These are phyloP conservation scores for Polymixis lichenea DNA, from an alignment of 2,888 invertebrate genomes.

Conservation along the genomic window DNA sequence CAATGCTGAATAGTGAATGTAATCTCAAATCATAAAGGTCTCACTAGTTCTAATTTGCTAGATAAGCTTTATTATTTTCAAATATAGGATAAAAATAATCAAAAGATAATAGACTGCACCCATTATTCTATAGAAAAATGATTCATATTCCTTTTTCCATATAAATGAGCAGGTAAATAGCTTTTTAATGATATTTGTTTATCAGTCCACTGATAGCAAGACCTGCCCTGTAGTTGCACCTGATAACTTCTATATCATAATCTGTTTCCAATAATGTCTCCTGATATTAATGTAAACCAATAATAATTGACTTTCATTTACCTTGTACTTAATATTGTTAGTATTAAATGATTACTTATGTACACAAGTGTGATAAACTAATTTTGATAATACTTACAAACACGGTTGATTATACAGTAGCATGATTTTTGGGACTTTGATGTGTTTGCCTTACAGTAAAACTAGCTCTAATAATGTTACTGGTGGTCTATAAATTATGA, in stretches of 20 bases:
- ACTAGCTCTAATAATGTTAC: background rate
- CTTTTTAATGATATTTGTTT: constrained; percentile 50
- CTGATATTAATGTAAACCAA: constrained; percentile 8
- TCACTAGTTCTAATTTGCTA: constrained; percentile 10
- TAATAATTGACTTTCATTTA: constrained; percentile 32
- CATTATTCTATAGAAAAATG: constrained; percentile 30
- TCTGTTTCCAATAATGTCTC: constrained; percentile 54
- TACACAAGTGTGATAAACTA: constrained; percentile 11
- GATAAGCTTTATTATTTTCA: constrained; percentile 32
- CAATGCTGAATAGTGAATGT: constrained; percentile 18
- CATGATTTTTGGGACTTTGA: constrained; percentile 1
- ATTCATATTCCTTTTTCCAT: constrained; percentile 23
- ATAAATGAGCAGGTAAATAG: constrained; percentile 27
- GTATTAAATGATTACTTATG: constrained; percentile 10
- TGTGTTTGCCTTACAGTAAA: background rate
- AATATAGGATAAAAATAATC: constrained; percentile 14
- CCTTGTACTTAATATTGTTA: constrained; percentile 26
- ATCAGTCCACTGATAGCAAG: constrained; percentile 57
- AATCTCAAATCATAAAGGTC: background rate
- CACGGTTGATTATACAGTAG: constrained; percentile 17
- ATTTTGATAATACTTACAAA: constrained; percentile 25
- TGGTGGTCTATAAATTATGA: background rate
- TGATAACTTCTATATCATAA: constrained; percentile 58
- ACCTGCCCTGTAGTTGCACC: constrained; percentile 14
- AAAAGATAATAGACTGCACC: constrained; percentile 10